Evolutionary conservation across 2,113 vertebrate genomes (phyloP), one percentile per base, ranked within the genome.

Genomic region (Manacus vitellinus): DNA sequence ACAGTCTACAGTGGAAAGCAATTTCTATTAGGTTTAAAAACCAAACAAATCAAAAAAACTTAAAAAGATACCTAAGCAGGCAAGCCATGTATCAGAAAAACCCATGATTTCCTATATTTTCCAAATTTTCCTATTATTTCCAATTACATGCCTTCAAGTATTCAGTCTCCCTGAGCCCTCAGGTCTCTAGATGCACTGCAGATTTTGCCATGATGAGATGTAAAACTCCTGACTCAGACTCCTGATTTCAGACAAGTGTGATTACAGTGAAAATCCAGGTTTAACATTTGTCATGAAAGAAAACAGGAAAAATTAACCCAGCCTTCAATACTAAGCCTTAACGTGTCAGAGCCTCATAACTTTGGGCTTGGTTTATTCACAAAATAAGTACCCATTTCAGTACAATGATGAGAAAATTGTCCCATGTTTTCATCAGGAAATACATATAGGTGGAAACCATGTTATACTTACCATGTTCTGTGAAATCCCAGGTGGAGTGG

Each of bases 21-120:
- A 33, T 39, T 89, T 72, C 21, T 76, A n/a, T 17, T 19, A 31
- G 2, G 8, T 31, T 84, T 19, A 8, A 46, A 88, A 46, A 37
- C 0, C 0, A 15, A 72, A 12, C 2, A n/a, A 54, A 39, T 3
- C 5, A n/a, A 62, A 55, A 24, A 28, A 56, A 61, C 9, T 22
- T 47, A 46, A 10, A 24, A 39, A 51, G 31, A 62, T 8, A 47
- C 6, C 31, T 23, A 39, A 63, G 2, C 27, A 74, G 27, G 27
- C 18, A 90, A 74, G 18, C 5, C 12, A 43, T 1, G 5, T 16
- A 27, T 39, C 14, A 66, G 35, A 77, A 56, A 54, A 33, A 39
- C 3, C 1, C 5, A 51, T 5, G 2, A 72, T 44, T 22, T 90
- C 33, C 30, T 4, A 33, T 44, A 24, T 84, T 85, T 85, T 63